phyloP scores from a whole-genome alignment of 2,113 vertebrate species.

The Cervus canadensis region DNA sequence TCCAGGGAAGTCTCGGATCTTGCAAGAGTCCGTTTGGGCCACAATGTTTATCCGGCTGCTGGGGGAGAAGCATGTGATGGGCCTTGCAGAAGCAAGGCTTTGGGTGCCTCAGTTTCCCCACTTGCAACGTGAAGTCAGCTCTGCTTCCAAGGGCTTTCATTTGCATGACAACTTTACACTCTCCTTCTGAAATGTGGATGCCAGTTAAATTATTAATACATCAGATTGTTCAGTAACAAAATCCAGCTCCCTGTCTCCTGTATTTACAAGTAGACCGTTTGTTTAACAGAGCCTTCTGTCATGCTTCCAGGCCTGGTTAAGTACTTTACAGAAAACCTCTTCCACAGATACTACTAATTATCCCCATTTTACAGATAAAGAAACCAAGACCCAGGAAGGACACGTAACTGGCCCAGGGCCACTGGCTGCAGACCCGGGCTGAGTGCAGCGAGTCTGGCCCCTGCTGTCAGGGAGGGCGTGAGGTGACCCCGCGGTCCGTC shows the following conservation, averaged over 20 bases:
- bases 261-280: neutral
- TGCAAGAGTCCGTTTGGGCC: neutral
- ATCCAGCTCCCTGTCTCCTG: neutral
- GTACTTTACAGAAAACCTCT: neutral
- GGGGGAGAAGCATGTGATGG: neutral
- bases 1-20: neutral
- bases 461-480: fast-evolving
- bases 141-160: neutral
- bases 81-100: neutral
- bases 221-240: neutral
- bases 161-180: neutral
- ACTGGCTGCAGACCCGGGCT: neutral
- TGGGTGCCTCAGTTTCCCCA: neutral
- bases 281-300: neutral
- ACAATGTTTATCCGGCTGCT: neutral
- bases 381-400: neutral
- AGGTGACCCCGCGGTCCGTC: neutral
- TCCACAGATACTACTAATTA: neutral
- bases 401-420: neutral
- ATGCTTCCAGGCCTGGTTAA: neutral
- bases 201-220: neutral
- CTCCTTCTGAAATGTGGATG: neutral
- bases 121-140: neutral
- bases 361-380: neutral
- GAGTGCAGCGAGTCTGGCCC: neutral